Conservation (phyloP, 2,888 invertebrate genomes). For the Mayetiola destructor region DNA sequence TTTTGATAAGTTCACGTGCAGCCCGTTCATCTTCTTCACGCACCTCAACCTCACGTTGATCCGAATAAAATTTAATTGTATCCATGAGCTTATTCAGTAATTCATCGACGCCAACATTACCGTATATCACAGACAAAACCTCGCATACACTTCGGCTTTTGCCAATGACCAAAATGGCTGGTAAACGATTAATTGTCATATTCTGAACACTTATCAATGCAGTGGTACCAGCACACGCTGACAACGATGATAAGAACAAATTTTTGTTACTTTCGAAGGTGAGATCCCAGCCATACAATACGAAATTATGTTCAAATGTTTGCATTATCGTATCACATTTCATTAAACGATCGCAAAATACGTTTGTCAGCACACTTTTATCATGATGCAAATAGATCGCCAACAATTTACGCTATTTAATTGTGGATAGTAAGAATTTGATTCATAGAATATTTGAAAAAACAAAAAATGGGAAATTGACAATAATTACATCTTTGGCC, state of each 20-base stretch:
- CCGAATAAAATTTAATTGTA: slow-evolving; percentile 69
- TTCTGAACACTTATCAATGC: slow-evolving; percentile 73
- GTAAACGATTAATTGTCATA: slow-evolving; percentile 74
- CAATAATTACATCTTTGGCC: slow-evolving; percentile 76
- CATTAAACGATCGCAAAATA: slow-evolving; percentile 89
- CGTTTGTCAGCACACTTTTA: slow-evolving; percentile 84
- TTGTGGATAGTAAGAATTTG: not conserved
- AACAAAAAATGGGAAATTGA: not conserved
- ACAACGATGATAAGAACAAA: slow-evolving; percentile 62
- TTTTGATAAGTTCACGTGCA: slow-evolving; percentile 75
- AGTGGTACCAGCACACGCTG: slow-evolving; percentile 63
- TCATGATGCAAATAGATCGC: slow-evolving; percentile 96
- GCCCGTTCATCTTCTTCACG: slow-evolving; percentile 76
- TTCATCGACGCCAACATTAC: slow-evolving; percentile 81
- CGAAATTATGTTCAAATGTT: slow-evolving; percentile 75
- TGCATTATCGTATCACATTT: slow-evolving; percentile 85
- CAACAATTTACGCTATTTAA: slow-evolving; percentile 65
- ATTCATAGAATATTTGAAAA: not conserved
- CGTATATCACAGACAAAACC: slow-evolving; percentile 79
- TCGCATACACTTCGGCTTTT: slow-evolving; percentile 77
- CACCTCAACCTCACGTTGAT: slow-evolving; percentile 62
- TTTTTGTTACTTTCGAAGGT: slow-evolving; percentile 75
- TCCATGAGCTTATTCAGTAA: slow-evolving; percentile 75
- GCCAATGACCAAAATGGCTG: slow-evolving; percentile 79
- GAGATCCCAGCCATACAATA: slow-evolving; percentile 96